Conservation (phyloP, 2,888 invertebrate genomes). For the Dioctria rufipes region DNA sequence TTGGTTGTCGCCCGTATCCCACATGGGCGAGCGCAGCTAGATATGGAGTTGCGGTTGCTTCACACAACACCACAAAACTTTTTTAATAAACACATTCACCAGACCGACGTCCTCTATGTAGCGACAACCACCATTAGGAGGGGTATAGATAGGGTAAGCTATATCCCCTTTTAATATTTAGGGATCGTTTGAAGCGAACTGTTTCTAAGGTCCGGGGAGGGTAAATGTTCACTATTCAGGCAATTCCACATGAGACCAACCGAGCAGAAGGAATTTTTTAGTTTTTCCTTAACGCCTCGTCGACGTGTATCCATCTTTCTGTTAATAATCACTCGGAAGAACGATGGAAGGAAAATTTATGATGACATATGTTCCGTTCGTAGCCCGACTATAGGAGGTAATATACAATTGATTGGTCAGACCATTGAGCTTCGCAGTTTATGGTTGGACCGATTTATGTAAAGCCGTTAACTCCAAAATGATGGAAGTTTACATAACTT, state of each 20-base stretch:
- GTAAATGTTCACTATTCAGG: background rate
- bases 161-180: slow-evolving; percentile 34
- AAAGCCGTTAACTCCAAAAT: slow-evolving; percentile 28
- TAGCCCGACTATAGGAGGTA: slow-evolving; percentile 20
- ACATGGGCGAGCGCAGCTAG: slow-evolving; percentile 20
- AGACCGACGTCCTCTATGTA: background rate
- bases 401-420: slow-evolving; percentile 43
- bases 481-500: slow-evolving; percentile 42
- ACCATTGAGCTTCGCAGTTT: slow-evolving; percentile 40
- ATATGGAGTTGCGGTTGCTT: slow-evolving; percentile 27
- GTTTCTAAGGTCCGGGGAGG: background rate
- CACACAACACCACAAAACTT: slow-evolving; percentile 45
- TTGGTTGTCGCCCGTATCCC: slow-evolving; percentile 42
- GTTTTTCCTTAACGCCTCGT: slow-evolving; percentile 22
- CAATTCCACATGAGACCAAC: background rate
- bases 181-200: background rate
- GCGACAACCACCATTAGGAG: background rate
- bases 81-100: slow-evolving; percentile 46
- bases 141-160: background rate
- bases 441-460: slow-evolving; percentile 35
- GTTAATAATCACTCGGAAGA: slow-evolving; percentile 33
- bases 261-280: slow-evolving; percentile 24
- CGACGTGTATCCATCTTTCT: slow-evolving; percentile 39
- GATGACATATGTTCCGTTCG: slow-evolving; percentile 43
- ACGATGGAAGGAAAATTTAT: slow-evolving; percentile 34